Percentiles rank a stretch among this genome's conserved stretches.
Evolutionary conservation across 1,140 invertebrate species (phyloP).

Genomic region (Micrasema longulum): DNA sequence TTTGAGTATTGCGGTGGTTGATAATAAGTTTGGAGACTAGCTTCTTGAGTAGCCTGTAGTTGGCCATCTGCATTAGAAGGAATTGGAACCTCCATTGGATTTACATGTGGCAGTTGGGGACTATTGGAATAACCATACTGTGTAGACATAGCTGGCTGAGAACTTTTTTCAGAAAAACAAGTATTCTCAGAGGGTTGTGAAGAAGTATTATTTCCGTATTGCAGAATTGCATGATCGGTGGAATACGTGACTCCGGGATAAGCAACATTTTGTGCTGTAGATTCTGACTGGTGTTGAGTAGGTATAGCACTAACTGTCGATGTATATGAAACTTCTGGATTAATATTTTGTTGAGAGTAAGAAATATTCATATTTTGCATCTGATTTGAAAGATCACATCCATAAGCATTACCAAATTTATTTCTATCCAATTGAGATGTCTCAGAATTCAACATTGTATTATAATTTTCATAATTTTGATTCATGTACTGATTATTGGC

Average conservation of each 20-base stretch:
- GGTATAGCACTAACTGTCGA: background rate
- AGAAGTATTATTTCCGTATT: constrained; percentile 4
- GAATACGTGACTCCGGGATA: constrained; percentile 10
- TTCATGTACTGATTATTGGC: constrained; percentile 18
- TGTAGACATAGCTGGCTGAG: background rate
- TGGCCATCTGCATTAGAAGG: constrained; percentile 4
- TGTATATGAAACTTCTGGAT: constrained; percentile 19
- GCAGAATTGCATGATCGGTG: background rate
- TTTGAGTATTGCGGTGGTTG: background rate
- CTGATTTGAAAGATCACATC: constrained; percentile 39
- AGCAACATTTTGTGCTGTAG: constrained; percentile 3
- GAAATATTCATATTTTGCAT: constrained; percentile 52
- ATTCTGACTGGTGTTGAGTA: constrained; percentile 8
- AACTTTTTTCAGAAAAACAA: background rate
- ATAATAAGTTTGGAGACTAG: background rate
- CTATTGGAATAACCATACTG: background rate
- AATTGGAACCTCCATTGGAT: background rate
- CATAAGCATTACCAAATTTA: constrained; percentile 11
- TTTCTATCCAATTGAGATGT: constrained; percentile 24
- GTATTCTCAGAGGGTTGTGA: background rate
- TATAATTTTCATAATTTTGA: constrained; percentile 32
- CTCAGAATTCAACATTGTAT: constrained; percentile 31
- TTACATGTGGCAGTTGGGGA: background rate
- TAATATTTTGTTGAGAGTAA: constrained; percentile 26
- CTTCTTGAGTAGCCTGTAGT: constrained; percentile 3